A percentile compares a stretch with the other conserved stretches of the same genome.
Conservation (phyloP, 2,797 vertebrate genomes). For the Sphaeramia orbicularis region DNA sequence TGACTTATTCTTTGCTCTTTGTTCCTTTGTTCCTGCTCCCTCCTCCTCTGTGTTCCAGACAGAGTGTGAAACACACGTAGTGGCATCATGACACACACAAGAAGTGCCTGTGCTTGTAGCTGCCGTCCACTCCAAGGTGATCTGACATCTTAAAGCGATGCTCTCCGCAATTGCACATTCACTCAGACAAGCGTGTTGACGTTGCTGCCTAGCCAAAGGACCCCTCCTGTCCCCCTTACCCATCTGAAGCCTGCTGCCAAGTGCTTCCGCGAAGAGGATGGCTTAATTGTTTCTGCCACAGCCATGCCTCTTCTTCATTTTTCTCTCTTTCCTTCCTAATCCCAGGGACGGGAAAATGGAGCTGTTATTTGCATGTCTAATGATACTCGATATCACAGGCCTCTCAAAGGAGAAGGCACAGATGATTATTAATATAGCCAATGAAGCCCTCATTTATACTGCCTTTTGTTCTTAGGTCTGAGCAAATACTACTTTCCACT, state of each 20-base stretch:
- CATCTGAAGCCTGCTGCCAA: constrained; percentile 73
- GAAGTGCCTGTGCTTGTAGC: constrained; percentile 64
- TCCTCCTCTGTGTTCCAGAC: constrained; percentile 45
- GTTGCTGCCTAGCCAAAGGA: constrained; percentile 62
- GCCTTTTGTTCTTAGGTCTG: constrained; percentile 70
- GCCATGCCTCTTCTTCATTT: constrained; percentile 75
- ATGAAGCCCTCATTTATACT: constrained; percentile 67
- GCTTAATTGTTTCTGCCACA: constrained; percentile 85
- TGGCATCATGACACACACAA: constrained; percentile 60
- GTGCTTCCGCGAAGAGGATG: constrained; percentile 72
- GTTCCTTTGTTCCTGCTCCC: constrained; percentile 39
- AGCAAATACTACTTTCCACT: constrained; percentile 49
- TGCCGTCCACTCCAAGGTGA: constrained; percentile 74
- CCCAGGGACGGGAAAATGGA: constrained; percentile 79
- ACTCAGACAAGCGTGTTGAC: constrained; percentile 73
- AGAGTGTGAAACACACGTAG: constrained; percentile 51
- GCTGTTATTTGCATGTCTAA: constrained; percentile 88
- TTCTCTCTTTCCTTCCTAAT: constrained; percentile 77
- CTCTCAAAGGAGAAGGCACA: constrained; percentile 73
- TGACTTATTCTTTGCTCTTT: constrained; percentile 22
- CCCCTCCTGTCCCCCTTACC: constrained; percentile 48
- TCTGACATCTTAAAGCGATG: constrained; percentile 79
- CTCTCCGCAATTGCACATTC: constrained; percentile 74
- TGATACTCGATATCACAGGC: constrained; percentile 76
- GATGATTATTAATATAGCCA: constrained; percentile 79